Evolutionary conservation across 2,797 vertebrate species (phyloP).

Genomic region (Meda fulgida): DNA sequence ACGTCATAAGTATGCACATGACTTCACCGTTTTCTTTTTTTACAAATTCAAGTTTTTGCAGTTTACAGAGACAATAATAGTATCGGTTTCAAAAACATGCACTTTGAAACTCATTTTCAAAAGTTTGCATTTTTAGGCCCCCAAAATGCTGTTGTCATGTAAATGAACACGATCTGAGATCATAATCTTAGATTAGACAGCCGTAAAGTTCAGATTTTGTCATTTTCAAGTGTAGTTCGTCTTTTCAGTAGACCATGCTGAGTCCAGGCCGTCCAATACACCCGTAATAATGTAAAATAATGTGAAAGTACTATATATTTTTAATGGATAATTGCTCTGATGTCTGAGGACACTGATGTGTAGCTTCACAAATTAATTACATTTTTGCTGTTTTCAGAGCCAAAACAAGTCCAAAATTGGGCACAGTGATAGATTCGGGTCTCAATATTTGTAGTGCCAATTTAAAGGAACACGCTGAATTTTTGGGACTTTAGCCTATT

Average conservation of each 20-base stretch:
- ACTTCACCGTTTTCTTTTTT: too few relatives aligned
- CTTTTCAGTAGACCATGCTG: neutral
- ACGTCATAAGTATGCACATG: too few relatives aligned
- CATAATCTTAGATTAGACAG: neutral
- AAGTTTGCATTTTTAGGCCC: too few relatives aligned
- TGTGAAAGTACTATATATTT: too few relatives aligned
- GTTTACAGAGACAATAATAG: too few relatives aligned
- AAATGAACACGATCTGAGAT: too few relatives aligned
- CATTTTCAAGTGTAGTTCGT: neutral
- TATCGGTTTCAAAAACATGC: too few relatives aligned
- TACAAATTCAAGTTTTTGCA: too few relatives aligned
- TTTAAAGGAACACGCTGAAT: too few relatives aligned
- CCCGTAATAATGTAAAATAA: neutral
- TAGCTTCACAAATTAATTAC: neutral
- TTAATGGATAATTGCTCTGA: neutral
- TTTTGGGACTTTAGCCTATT: too few relatives aligned
- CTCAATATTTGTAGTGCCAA: neutral
- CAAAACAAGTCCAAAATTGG: neutral
- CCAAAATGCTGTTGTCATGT: too few relatives aligned
- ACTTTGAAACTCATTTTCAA: too few relatives aligned
- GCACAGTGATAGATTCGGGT: neutral
- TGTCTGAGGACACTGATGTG: neutral
- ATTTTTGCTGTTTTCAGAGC: conserved; percentile 16
- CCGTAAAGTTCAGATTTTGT: neutral
- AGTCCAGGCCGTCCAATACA: neutral